Percentiles rank a stretch among this genome's conserved stretches.
Conservation (phyloP, 64 coral and sea anemone genomes). For the Trachythela sp. region DNA sequence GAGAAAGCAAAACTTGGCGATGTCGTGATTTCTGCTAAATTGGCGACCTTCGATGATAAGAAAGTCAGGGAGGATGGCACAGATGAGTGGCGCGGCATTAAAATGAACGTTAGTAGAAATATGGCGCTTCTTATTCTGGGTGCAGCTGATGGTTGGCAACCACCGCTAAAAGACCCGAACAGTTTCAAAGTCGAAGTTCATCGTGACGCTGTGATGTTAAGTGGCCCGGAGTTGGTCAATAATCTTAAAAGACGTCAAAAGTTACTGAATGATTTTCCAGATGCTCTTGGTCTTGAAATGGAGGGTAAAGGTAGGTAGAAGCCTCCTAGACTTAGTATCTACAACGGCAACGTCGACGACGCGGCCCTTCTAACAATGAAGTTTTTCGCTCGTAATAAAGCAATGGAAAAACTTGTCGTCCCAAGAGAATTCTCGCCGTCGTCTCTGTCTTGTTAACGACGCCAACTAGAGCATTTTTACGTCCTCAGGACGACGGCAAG, state of each 20-base stretch:
- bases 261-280: background rate
- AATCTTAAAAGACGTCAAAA: background rate
- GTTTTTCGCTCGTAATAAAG: no score
- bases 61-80: background rate
- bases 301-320: background rate
- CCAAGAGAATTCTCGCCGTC: no score
- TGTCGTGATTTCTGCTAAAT: constrained; percentile 21
- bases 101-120: background rate
- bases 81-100: background rate
- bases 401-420: no score
- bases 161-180: no score
- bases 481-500: no score
- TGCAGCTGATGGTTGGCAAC: no score
- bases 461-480: no score
- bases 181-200: background rate
- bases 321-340: no score
- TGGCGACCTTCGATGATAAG: background rate
- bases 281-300: background rate
- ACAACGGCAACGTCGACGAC: no score
- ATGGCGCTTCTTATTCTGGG: background rate
- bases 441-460: no score
- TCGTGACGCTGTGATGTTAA: background rate
- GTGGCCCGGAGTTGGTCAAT: background rate
- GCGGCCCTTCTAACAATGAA: no score
- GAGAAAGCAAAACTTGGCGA: constrained; percentile 32